These are phyloP conservation scores for Cephus spinipes DNA, from an alignment of 2,888 invertebrate species.

Conservation along the genomic window DNA sequence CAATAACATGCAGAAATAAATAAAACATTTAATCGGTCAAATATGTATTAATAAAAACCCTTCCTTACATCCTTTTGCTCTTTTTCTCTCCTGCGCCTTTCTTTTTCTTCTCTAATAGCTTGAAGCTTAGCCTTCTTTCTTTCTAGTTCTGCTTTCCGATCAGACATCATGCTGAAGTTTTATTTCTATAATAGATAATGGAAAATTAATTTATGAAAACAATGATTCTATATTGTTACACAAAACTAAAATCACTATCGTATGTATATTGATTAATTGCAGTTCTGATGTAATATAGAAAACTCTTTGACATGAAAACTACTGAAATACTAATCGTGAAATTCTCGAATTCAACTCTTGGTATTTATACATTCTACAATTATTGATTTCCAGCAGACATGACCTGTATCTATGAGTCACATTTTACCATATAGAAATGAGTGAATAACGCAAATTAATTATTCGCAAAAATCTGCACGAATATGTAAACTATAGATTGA, in stretches of 20 bases:
- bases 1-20: not conserved
- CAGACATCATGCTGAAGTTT: conserved; percentile 74
- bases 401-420: conserved; percentile 3
- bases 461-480: not conserved
- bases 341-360: not conserved
- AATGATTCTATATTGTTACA: not conserved
- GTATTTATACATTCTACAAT: not conserved
- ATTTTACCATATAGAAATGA: not conserved
- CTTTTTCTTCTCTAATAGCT: conserved; percentile 90
- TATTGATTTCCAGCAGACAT: conserved; percentile 2
- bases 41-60: conserved; percentile 16
- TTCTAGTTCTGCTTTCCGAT: conserved; percentile 92
- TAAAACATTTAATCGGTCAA: conserved; percentile 1
- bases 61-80: conserved; percentile 86
- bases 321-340: not conserved
- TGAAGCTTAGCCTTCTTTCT: conserved; percentile 92
- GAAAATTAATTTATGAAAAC: not conserved
- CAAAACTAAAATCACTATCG: not conserved
- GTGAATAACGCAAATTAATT: not conserved
- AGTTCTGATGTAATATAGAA: not conserved
- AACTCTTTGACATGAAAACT: not conserved
- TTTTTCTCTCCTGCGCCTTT: conserved; percentile 85
- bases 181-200: conserved; percentile 18
- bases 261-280: not conserved
- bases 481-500: not conserved